Evolutionary conservation across 2,797 vertebrate genomes (phyloP).

Genomic region (Clarias platycephalus): DNA sequence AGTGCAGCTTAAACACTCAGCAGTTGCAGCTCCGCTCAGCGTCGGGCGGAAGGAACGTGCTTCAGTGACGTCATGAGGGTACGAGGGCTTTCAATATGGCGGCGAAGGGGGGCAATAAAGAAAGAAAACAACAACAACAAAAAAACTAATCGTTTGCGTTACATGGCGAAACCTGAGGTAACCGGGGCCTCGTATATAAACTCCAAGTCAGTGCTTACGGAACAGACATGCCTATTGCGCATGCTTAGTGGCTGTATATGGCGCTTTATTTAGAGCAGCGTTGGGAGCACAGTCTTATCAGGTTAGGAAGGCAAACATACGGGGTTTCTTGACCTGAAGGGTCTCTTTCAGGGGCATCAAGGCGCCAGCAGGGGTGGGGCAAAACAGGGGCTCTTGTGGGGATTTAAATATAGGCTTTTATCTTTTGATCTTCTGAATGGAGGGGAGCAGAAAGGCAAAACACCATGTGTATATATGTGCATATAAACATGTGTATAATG

Average conservation of each 20-base stretch:
- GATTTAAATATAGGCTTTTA: conserved; percentile 46
- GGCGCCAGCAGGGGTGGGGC: conserved; percentile 64
- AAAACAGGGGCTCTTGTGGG: conserved; percentile 13
- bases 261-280: neutral
- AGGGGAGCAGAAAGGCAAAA: neutral
- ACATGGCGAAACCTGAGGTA: neutral
- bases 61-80: conserved; percentile 75
- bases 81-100: conserved; percentile 56
- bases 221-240: no score
- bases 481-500: neutral
- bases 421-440: conserved; percentile 24
- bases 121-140: conserved; percentile 2
- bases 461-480: neutral
- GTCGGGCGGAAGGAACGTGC: conserved; percentile 78
- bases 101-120: conserved; percentile 45
- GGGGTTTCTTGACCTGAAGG: conserved; percentile 60
- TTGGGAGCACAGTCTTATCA: neutral
- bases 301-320: conserved; percentile 48
- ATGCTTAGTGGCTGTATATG: neutral
- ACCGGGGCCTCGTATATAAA: neutral
- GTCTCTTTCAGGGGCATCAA: conserved; percentile 52
- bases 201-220: no score
- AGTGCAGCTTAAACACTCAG: conserved; percentile 65
- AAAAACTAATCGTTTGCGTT: neutral
- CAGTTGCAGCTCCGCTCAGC: conserved; percentile 76